Conservation (phyloP, 1,140 invertebrate species). For the Lerema accius region DNA sequence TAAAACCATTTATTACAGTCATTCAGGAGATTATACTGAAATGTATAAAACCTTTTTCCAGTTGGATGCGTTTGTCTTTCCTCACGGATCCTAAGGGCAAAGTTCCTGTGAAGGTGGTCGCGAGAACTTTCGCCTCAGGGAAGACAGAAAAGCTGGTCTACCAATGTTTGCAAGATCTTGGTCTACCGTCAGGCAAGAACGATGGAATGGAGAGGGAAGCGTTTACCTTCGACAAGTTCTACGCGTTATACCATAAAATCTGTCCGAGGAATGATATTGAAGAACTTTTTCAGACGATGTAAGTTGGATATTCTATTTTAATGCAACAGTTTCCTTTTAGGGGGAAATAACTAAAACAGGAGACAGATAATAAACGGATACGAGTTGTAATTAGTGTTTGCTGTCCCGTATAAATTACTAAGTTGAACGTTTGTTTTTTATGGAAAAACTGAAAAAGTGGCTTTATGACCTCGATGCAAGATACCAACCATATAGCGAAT, state of each 20-base stretch:
- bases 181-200: slow-evolving; percentile 97
- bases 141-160: slow-evolving; percentile 98
- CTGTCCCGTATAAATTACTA: no score
- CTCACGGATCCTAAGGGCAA: slow-evolving; percentile 96
- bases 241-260: slow-evolving; percentile 99
- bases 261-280: slow-evolving; percentile 99
- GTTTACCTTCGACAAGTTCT: slow-evolving; percentile 99
- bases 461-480: no score
- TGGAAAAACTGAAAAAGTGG: no score
- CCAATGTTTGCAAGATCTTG: slow-evolving; percentile 97
- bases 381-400: no score
- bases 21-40: no score
- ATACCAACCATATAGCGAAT: no score
- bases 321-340: no score
- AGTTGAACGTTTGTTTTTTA: no score
- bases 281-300: slow-evolving; percentile 98
- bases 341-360: no score
- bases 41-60: slow-evolving; percentile 77
- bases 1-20: no score
- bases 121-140: slow-evolving; percentile 97
- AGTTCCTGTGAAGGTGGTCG: slow-evolving; percentile 98
- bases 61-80: slow-evolving; percentile 99
- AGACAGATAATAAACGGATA: no score
- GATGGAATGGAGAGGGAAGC: slow-evolving; percentile 97
- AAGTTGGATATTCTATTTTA: slow-evolving; percentile 84